These are phyloP conservation scores for Panorpa germanica DNA, from an alignment of 2,888 invertebrate species.

Conservation along the genomic window DNA sequence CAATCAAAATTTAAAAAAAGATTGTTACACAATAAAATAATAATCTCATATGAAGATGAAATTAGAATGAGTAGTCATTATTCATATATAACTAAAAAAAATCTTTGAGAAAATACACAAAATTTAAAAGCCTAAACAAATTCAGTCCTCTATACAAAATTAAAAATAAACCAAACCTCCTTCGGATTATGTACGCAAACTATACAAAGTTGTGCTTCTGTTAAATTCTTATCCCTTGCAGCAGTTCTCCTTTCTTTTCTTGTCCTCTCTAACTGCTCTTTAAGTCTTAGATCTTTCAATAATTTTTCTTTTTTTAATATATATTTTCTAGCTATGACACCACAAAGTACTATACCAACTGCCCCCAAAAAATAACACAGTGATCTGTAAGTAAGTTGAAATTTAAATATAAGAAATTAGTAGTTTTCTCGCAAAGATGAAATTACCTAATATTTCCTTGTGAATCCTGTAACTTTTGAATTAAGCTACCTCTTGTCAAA, in stretches of 20 bases:
- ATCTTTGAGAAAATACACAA: background rate
- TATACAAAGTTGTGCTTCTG: conserved; percentile 53
- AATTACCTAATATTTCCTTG: conserved; percentile 46
- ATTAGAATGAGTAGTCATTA: too few relatives aligned
- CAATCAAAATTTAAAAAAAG: conserved; percentile 16
- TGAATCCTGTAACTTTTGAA: conserved; percentile 52
- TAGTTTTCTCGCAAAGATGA: background rate
- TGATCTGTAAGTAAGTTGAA: too few relatives aligned
- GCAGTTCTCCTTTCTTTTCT: conserved; percentile 44
- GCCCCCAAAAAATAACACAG: too few relatives aligned
- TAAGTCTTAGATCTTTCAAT: conserved; percentile 34
- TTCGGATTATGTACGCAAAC: conserved; percentile 74
- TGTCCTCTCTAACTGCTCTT: conserved; percentile 40
- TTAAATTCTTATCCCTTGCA: conserved; percentile 39
- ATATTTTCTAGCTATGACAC: conserved; percentile 33
- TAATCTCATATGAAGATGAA: too few relatives aligned
- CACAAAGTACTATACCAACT: conserved; percentile 33
- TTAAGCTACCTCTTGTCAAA: conserved; percentile 51
- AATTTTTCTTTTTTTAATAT: conserved; percentile 29
- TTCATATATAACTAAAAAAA: background rate
- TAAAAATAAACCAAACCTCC: conserved; percentile 31
- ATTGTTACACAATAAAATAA: too few relatives aligned
- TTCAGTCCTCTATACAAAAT: conserved; percentile 3
- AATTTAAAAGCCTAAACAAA: conserved; percentile 9
- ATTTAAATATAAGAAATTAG: background rate